Conservation (phyloP, 2,113 vertebrate genomes). For the Dasyurus viverrinus region DNA sequence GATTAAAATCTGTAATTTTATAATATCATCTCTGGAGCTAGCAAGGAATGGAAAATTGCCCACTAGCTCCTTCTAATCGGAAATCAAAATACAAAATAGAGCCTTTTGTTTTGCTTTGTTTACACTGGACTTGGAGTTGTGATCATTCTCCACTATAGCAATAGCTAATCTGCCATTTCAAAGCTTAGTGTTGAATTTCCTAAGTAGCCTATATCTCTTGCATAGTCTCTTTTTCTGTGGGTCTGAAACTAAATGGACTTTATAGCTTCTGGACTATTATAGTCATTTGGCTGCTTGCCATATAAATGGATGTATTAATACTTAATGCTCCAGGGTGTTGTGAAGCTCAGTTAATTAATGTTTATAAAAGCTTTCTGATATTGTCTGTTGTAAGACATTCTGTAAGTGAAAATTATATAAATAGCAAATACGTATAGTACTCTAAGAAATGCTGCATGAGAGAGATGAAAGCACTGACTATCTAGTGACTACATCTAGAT, state of each 20-base stretch:
- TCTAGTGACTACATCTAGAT: conserved; percentile 49
- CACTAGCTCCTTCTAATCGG: conserved; percentile 48
- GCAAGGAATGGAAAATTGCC: conserved; percentile 46
- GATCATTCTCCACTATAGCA: conserved; percentile 50
- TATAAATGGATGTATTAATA: conserved; percentile 72
- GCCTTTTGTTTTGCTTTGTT: conserved; percentile 24
- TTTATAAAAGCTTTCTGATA: conserved; percentile 76
- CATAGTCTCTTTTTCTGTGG: conserved; percentile 23
- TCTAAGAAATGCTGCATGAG: conserved; percentile 68
- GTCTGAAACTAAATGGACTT: conserved; percentile 40
- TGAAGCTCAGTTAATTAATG: conserved; percentile 78
- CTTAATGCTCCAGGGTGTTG: conserved; percentile 65
- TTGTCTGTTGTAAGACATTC: conserved; percentile 68
- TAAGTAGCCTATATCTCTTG: not conserved
- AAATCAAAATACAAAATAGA: conserved; percentile 49
- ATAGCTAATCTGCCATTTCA: conserved; percentile 63
- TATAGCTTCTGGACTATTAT: conserved; percentile 59
- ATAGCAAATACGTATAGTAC: conserved; percentile 63
- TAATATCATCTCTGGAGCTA: conserved; percentile 66
- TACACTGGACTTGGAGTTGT: conserved; percentile 56
- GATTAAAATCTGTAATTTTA: conserved; percentile 59
- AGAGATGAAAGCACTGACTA: conserved; percentile 53
- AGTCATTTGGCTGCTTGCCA: conserved; percentile 73
- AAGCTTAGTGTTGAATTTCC: conserved; percentile 50
- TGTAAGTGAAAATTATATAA: conserved; percentile 65